Base-by-base conservation (phyloP, 2,888 invertebrate genomes). In the Aleiodes leptofemur region DNA sequence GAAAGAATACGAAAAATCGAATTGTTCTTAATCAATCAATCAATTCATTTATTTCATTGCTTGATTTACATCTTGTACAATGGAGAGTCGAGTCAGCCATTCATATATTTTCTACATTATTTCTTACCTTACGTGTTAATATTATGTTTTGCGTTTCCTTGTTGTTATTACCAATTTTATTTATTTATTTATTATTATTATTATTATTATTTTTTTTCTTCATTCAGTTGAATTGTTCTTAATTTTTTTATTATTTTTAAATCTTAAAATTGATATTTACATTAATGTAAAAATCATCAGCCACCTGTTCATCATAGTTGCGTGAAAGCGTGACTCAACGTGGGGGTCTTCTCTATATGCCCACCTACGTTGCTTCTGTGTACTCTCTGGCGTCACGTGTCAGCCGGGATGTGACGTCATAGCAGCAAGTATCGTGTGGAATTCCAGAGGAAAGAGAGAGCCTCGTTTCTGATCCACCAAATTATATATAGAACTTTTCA, bases 351-450 rank as follows among this genome's bases (percentile, higher is more conserved):
- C 64, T 64, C 64, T 16, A 16, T 38, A 29, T 38, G 71, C 55
- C 77, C 77, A 77, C 77, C 77, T 70, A 77, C 75, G 77, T 73
- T 50, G 77, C 59, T 56, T 69, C 31, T 74, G 48, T 69, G 59
- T 31, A 68, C 74, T 70, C 64, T 50, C 11, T 43, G 43, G 43
- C 34, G 69, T 73, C 77, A 77, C 77, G 77, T 74, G 77, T 77
- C 77, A 72, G 48, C 53, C 72, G 53, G 77, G 72, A 77, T 72
- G 64, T 77, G 72, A 69, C 74, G 69, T 73, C 56, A 56, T 51
- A 16, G 51, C n/a, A 43, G 14, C 43, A 56, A 29, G 16, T 34
- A 64, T 23, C 23, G 23, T 6, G 9, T 59, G 38, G 48, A 56
- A 53, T 64, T 31, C 13, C 16, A n/a, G 11, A 50, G n/a, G 61